Evolutionary conservation across 2,888 invertebrate genomes (phyloP), one percentile per base, ranked within the genome.

Genomic region (Euplexia lucipara): DNA sequence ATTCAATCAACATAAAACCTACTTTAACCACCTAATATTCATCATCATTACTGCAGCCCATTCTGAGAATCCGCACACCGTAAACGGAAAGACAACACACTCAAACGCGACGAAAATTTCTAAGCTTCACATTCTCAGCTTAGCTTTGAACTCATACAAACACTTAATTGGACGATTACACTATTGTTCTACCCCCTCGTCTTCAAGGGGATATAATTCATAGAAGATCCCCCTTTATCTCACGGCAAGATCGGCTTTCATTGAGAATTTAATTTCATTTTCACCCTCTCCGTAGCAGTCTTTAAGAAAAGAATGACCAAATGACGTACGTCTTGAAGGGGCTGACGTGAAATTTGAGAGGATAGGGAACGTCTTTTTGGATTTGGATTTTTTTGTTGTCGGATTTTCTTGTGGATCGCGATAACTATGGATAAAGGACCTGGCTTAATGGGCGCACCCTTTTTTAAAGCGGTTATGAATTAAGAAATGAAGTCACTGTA

Each of bases 261-360:
- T 91, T 92, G 87, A 90, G 91, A 93, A 94, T 95, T 94, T 95
- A 93, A 95, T 95, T 95, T 95, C 92, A 92, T 94, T 92, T 91
- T 92, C 95, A 93, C 95, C 94, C 94, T 92, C 92, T 90, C 88
- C 62, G 79, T 79, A 85, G 83, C 86, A 69, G 78, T 85, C 78
- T 84, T 87, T 91, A 89, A 92, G 92, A 91, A 92, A 93, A 94
- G 92, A 94, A 92, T 93, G 93, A 93, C 93, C 91, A 88, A 88
- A 87, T 91, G 93, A 92, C 94, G 91, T 86, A 86, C 84, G 85
- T 77, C 69, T 84, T 75, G n/a, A 48, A 87, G 72, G 84, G 85
- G 83, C 79, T 83, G 89, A 89, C 85, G 84, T 84, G 84, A 84
- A 84, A 87, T 88, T 89, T 85, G 87, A 85, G 86, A 89, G 88